Base-by-base conservation (phyloP, 2,888 invertebrate genomes). In the Anaspis maculata region DNA sequence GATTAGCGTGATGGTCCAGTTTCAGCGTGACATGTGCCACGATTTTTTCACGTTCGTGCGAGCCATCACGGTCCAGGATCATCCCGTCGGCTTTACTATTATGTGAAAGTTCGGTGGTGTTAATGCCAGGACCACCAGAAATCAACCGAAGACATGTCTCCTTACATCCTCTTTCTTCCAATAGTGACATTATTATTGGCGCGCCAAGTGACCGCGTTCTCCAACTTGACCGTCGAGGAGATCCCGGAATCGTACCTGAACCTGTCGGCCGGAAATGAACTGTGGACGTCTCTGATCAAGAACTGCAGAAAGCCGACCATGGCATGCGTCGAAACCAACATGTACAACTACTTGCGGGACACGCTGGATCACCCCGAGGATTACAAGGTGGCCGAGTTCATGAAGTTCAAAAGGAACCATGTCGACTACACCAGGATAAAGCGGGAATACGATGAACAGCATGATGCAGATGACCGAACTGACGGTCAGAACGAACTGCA, bases 291-390 rank as follows among this genome's bases (percentile, higher is more conserved):
- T 37, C 71, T 88, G 41, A 69, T 85, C 32, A 75, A 73, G 41
- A 79, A 85, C 54, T 88, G 87, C 56, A 5, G 66, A 7, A 69
- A 71, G 30, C 77, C 83, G 11, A 72, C 81, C 39, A 70, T 82
- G 53, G 74, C 76, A 44, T 88, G 88, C 58, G 77, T 88, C 34
- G 83, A 84, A 52, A 81, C 79, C 51, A 84, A 81, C 53, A 76
- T 86, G 16, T 82, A 80, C 53, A 67, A 71, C n/a, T 87, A 81
- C 52, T 62, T 88, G 41, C 77, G 81, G 45, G 71, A 74, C 15
- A 76, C 76, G 14, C 67, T 88, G 30, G 73, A 75, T 25, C 70
- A 72, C 24, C 44, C 37, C 3, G 36, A 46, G 9, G 56, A 60
- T 34, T 38, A 59, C 28, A 41, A 54, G 30, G 45, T 64, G 13